Conservation (phyloP, 1,140 invertebrate species). For the Orchesella cincta region DNA sequence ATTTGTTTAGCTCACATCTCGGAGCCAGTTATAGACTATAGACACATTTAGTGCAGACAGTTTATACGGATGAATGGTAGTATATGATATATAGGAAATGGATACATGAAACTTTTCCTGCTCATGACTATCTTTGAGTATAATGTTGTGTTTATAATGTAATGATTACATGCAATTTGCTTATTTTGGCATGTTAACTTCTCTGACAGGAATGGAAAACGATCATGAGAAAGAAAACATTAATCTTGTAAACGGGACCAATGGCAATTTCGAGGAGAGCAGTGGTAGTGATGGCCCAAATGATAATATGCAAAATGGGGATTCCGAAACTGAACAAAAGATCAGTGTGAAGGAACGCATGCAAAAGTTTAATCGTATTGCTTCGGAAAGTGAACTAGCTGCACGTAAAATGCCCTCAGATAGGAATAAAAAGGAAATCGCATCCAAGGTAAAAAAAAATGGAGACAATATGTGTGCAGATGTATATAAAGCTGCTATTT, state of each 20-base stretch:
- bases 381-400: constrained; percentile 72
- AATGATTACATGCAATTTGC: no score
- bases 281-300: constrained; percentile 35
- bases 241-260: constrained; percentile 34
- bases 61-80: no score
- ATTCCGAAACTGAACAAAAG: constrained; percentile 57
- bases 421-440: constrained; percentile 63
- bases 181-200: no score
- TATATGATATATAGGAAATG: no score
- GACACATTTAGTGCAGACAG: no score
- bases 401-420: constrained; percentile 57
- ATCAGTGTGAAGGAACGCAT: constrained; percentile 88
- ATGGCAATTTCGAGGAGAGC: constrained; percentile 32
- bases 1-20: no score
- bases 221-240: constrained; percentile 40
- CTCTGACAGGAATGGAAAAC: constrained; percentile 6
- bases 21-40: no score
- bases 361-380: constrained; percentile 88
- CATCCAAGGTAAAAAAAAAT: constrained; percentile 63
- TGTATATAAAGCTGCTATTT: no score
- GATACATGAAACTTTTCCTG: no score
- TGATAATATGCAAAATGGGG: constrained; percentile 41
- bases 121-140: no score
- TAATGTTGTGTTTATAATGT: no score
- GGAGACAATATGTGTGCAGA: no score